Conservation (phyloP, 1,140 invertebrate species). For the Drosophila guanche region DNA sequence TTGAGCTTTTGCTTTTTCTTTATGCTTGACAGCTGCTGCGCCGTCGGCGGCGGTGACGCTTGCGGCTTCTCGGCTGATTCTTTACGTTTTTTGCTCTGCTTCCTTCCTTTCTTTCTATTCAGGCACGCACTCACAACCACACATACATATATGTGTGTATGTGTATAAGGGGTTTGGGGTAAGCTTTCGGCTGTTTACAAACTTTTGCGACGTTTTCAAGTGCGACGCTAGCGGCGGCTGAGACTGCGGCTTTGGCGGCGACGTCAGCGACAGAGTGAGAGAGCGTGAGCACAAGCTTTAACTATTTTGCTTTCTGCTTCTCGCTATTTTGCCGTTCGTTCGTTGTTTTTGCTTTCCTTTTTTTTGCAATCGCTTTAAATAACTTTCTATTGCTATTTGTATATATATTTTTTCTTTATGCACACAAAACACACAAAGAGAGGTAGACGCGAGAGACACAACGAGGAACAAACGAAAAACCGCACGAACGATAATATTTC, state of each 20-base stretch:
- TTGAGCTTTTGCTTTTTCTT: conserved; percentile 10
- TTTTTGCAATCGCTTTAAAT: conserved; percentile 68
- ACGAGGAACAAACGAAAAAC: conserved; percentile 28
- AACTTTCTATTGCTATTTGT: conserved; percentile 81
- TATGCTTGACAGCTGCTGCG: conserved; percentile 45
- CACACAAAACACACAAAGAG: conserved; percentile 37
- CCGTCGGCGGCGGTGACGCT: conserved; percentile 13
- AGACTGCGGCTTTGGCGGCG: conserved; percentile 31
- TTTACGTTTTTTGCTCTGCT: conserved; percentile 14
- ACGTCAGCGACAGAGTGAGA: conserved; percentile 31
- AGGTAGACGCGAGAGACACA: conserved; percentile 28
- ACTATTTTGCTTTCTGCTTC: conserved; percentile 68
- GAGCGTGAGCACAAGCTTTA: conserved; percentile 63
- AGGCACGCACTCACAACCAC: conserved; percentile 47
- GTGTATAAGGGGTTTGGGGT: neutral
- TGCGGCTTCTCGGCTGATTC: conserved; percentile 35
- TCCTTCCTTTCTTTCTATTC: conserved; percentile 56
- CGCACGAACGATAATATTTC: conserved; percentile 61
- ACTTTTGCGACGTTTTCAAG: conserved; percentile 80
- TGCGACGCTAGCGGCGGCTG: conserved; percentile 54
- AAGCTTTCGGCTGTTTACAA: conserved; percentile 77
- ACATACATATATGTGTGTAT: conserved; percentile 28
- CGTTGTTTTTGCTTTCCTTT: conserved; percentile 37
- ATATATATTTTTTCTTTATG: conserved; percentile 49
- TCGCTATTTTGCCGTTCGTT: conserved; percentile 45